Conservation (phyloP, 64 coral and sea anemone genomes). For the Stylophora pistillata region DNA sequence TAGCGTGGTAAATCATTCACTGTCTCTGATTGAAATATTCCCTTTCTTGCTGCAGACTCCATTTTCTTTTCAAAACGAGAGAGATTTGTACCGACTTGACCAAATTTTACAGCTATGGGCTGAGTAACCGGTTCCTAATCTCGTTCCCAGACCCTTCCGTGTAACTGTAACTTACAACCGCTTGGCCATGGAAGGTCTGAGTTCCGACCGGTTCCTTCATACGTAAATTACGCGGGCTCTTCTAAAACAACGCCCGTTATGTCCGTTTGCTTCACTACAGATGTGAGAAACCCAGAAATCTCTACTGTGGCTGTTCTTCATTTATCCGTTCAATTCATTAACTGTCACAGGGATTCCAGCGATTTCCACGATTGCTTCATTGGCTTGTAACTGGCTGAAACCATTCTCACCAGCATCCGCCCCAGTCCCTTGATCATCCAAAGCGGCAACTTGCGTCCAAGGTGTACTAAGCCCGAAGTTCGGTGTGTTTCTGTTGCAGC, state of each 20-base stretch:
- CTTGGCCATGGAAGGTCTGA: too few species aligned
- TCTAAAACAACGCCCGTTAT: neutral
- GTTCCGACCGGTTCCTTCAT: too few species aligned
- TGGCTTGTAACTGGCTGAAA: slow-evolving; percentile 51
- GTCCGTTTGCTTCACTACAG: neutral
- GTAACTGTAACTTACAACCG: too few species aligned
- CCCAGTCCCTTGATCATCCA: slow-evolving; percentile 25
- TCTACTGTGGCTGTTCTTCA: neutral
- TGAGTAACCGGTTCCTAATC: too few species aligned
- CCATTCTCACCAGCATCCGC: slow-evolving; percentile 2
- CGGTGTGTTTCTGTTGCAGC: slow-evolving; percentile 32
- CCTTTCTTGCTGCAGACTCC: too few species aligned
- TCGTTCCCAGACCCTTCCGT: too few species aligned
- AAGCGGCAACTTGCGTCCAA: neutral
- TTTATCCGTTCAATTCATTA: neutral
- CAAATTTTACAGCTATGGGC: too few species aligned
- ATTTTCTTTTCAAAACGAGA: too few species aligned
- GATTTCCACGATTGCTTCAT: slow-evolving; percentile 42
- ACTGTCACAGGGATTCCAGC: slow-evolving; percentile 16
- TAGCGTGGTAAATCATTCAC: too few species aligned
- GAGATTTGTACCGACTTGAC: too few species aligned
- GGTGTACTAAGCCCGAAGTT: neutral
- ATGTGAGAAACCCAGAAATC: neutral
- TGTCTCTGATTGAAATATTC: too few species aligned
- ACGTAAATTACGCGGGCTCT: too few species aligned